These are phyloP conservation scores for Odontamblyopus rebecca DNA, from an alignment of 2,797 vertebrate genomes.

Conservation along the genomic window DNA sequence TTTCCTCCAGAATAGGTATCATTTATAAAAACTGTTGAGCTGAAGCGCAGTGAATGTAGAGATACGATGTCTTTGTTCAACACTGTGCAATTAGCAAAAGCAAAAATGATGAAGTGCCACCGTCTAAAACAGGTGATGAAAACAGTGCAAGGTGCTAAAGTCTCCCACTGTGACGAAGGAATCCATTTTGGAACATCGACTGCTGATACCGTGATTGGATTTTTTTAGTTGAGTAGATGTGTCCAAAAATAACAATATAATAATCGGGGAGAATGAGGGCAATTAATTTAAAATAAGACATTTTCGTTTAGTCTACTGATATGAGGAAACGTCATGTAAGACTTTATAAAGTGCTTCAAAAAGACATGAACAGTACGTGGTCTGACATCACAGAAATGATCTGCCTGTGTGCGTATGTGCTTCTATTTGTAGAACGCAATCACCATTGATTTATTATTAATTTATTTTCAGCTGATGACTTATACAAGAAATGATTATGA, in stretches of 20 bases:
- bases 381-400: neutral
- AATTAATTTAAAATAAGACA: neutral
- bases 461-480: neutral
- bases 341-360: too few relatives aligned
- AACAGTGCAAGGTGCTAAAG: conserved; percentile 20
- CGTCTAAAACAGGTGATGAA: conserved; percentile 2
- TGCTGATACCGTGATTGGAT: conserved; percentile 3
- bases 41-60: neutral
- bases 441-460: neutral
- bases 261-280: neutral
- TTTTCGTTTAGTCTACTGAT: neutral
- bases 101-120: conserved; percentile 14
- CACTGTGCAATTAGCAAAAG: conserved; percentile 6
- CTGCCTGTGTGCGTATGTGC: neutral
- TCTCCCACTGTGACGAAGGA: neutral
- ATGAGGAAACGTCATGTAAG: neutral
- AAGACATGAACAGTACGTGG: neutral
- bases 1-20: neutral
- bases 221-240: conserved; percentile 1
- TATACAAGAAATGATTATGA: neutral
- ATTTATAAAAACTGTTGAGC: conserved; percentile 9
- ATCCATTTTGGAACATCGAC: neutral
- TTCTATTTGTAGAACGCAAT: neutral
- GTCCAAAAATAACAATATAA: neutral
- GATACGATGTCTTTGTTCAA: neutral